These are phyloP conservation scores for Sminthopsis crassicaudata DNA, from an alignment of 2,113 vertebrate species.

Conservation along the genomic window DNA sequence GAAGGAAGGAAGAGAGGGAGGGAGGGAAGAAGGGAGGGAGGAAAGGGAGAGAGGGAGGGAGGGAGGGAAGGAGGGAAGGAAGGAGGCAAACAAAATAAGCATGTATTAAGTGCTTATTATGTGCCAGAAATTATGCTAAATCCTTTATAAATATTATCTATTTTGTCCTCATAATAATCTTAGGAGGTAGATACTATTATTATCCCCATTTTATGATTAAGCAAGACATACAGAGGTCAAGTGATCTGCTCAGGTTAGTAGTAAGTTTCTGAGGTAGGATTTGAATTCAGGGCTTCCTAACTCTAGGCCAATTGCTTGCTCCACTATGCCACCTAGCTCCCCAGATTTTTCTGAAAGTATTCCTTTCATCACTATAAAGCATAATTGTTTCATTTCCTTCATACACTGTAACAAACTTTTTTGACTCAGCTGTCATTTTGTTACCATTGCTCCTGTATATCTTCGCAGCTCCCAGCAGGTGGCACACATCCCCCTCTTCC, in stretches of 20 bases:
- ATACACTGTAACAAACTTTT: neutral
- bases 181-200: neutral
- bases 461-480: neutral
- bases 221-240: neutral
- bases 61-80: too few relatives aligned
- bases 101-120: neutral
- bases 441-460: neutral
- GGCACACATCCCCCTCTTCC: neutral
- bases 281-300: neutral
- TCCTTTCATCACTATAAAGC: neutral
- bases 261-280: neutral
- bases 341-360: neutral
- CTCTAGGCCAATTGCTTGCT: neutral
- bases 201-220: neutral
- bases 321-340: neutral
- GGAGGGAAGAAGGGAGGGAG: accelerated
- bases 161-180: neutral
- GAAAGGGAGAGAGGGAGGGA: too few relatives aligned
- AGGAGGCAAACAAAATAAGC: too few relatives aligned
- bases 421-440: neutral
- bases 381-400: neutral
- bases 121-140: neutral
- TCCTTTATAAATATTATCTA: neutral
- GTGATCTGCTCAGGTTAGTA: neutral
- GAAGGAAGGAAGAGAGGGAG: too few relatives aligned